Base-by-base conservation (phyloP, 2,888 invertebrate species). In the Tenthredo mesomela region DNA sequence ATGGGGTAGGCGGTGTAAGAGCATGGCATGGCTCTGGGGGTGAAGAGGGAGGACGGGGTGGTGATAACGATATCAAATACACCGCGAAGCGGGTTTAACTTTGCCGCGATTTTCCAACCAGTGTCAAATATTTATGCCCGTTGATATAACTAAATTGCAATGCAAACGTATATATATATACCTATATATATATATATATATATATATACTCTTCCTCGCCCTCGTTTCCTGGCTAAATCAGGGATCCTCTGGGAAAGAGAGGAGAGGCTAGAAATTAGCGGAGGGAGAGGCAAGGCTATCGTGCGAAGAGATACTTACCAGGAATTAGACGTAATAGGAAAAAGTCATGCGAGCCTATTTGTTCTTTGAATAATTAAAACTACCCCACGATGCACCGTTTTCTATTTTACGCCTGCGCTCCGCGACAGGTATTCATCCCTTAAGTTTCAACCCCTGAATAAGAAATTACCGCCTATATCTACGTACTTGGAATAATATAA, bases 91-190 rank as follows among this genome's bases (percentile, higher is more conserved):
- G 78, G 73, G 83, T 85, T 88, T 88, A 84, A 88, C 85, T 87
- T 85, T 61, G 77, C 70, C 84, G 25, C 71, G 87, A 90, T 88
- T 89, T 89, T 88, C 87, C 80, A 87, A 87, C 85, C 85, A 85
- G 87, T 86, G 87, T 91, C 88, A 89, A 91, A 90, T 90, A 91
- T 91, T 91, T 91, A 91, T 91, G 88, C 87, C 54, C 86, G 87
- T 85, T 85, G 87, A 90, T 89, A 89, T 91, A 89, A 91, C 88
- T 89, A 87, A 90, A 91, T 91, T 89, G 89, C 89, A 87, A 88
- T 87, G 89, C 88, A 89, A 90, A 91, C 89, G 89, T 89, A 33
- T 89, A 29, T 2, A 29, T 2, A 86, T 87, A 77, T 65, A 84
- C 84, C 84, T 85, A 58, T 50, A n/a, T 50, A 18, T 15, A 89